Conservation (phyloP, 2,797 vertebrate species). For the Perodicticus potto region DNA sequence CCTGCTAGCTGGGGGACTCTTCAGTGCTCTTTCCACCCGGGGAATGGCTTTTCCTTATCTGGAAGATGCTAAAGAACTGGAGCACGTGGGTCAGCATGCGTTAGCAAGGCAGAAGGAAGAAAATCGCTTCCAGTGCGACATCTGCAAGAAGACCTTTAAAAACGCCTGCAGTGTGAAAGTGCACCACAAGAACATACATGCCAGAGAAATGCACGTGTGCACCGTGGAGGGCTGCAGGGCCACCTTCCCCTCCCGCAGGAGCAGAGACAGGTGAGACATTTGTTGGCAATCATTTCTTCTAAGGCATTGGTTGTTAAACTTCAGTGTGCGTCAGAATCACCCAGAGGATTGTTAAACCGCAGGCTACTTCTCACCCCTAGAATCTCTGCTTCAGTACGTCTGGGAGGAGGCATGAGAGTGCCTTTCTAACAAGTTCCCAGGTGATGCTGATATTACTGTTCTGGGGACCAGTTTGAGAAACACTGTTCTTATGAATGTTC, state of each 20-base stretch:
- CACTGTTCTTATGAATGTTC: not conserved
- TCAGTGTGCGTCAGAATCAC: not conserved
- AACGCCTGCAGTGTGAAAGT: slow-evolving; percentile 96
- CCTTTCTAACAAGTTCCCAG: not conserved
- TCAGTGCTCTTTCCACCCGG: slow-evolving; percentile 86
- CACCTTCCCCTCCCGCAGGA: slow-evolving; percentile 95
- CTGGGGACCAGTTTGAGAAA: not conserved
- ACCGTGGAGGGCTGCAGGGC: slow-evolving; percentile 96
- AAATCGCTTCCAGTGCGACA: slow-evolving; percentile 93
- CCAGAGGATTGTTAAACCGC: not conserved
- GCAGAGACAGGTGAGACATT: slow-evolving; percentile 96
- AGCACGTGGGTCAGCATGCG: slow-evolving; percentile 85
- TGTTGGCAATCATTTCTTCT: fast-evolving
- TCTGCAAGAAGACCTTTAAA: slow-evolving; percentile 97
- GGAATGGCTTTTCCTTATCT: slow-evolving; percentile 87
- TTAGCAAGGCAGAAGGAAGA: slow-evolving; percentile 88
- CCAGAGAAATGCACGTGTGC: slow-evolving; percentile 96
- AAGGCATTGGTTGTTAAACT: not conserved
- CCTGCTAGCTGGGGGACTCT: slow-evolving; percentile 87
- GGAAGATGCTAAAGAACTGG: slow-evolving; percentile 88
- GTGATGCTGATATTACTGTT: not conserved
- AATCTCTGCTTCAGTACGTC: not conserved
- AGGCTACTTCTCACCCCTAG: not conserved
- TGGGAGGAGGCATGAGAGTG: not conserved
- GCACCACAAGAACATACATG: slow-evolving; percentile 96